Evolutionary conservation across 64 coral and sea anemone genomes (phyloP), one percentile per base, ranked within the genome.

Genomic region (Actinia tenebrosa): DNA sequence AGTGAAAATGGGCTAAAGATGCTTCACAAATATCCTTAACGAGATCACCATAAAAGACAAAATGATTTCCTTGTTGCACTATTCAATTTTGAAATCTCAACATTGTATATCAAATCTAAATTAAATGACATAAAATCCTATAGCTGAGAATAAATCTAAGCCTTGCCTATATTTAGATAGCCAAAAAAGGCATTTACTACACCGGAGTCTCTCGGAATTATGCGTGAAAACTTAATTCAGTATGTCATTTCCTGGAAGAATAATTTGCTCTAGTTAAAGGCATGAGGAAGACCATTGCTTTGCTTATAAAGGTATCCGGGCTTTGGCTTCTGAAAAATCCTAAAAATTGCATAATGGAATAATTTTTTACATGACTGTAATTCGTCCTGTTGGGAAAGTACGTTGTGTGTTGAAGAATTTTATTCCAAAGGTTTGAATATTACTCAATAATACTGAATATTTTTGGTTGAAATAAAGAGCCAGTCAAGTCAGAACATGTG

Each of bases 141-240:
- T 37, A 0, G 30, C 30, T 37, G 0, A 66, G 0, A 66, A 66
- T 66, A 66, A 3, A 1, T 66, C 56, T 2, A 16, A 58, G 63
- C 63, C 63, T 22, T 66, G 63, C 69, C 69, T 16, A 42, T 75
- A 30, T 75, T 75, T 75, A 75, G 69, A 43, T 30, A 5, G 69
- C 69, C 69, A 75, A 75, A 75, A 75, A 75, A 27, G 69, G 69
- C 20, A 42, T 71, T 17, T 26, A 25, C 2, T 30, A 30, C 27
- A 0, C 7, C 30, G 30, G 30, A 37, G 10, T 26, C 2, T 43
- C 25, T 10, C 5, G n/a, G 10, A 75, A 75, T 75, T 10, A 75
- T 75, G 69, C 69, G 30, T 37, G 69, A 75, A 75, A 75, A 75
- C 42, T 75, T 75, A 42, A 75, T 75, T 75, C 27, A 30, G n/a